Base-by-base conservation (phyloP, 2,888 invertebrate genomes). In the Acronicta leporina region DNA sequence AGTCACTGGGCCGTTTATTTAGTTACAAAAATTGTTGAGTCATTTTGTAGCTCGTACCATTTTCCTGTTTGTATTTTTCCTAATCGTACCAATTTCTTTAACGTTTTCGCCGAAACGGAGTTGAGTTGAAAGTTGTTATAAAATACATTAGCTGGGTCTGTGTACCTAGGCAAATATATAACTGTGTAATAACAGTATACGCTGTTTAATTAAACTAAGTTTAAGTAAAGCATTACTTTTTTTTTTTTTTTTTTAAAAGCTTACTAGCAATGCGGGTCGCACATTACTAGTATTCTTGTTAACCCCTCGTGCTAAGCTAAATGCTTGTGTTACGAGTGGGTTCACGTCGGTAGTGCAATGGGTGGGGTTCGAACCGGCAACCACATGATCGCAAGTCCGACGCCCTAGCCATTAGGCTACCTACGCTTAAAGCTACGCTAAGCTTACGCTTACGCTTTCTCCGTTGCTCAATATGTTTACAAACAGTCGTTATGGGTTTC, bases 401-500 rank as follows among this genome's bases (percentile, higher is more conserved):
- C n/a, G n/a, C n/a, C n/a, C n/a, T n/a, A n/a, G n/a, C n/a, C n/a
- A n/a, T n/a, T n/a, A n/a, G n/a, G n/a, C n/a, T n/a, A n/a, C n/a
- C n/a, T n/a, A n/a, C n/a, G n/a, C n/a, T n/a, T n/a, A n/a, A n/a
- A n/a, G n/a, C n/a, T n/a, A n/a, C n/a, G n/a, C n/a, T n/a, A n/a
- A n/a, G n/a, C n/a, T n/a, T n/a, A n/a, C n/a, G n/a, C n/a, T n/a
- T n/a, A n/a, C n/a, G 64, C 79, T 77, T 81, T 81, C 77, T 77
- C 80, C 69, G 49, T 49, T 53, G 54, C 62, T 78, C 77, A 76
- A 83, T 84, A 84, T 69, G 68, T 77, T 60, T 63, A 66, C 55
- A 67, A 74, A 70, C 68, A 67, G 67, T 74, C 63, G 63, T 71
- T 74, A 63, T 58, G 58, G 59, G 51, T 63, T 54, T 69, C 65